phyloP scores from a whole-genome alignment of 2,888 invertebrate genomes.

The Elysia crispata region DNA sequence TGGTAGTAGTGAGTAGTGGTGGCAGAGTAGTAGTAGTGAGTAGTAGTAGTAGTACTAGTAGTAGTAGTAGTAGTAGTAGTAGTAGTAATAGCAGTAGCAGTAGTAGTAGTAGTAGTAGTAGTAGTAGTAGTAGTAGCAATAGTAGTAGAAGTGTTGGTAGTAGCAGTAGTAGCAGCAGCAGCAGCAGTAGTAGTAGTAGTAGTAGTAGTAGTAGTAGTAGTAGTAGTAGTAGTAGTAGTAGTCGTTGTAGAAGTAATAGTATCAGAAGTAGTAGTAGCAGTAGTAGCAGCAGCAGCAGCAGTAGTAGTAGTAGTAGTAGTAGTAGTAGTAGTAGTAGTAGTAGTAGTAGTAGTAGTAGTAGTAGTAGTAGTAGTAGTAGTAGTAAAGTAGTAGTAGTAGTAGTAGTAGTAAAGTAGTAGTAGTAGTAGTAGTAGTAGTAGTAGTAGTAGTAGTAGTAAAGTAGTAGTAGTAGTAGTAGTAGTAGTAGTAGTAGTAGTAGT shows the following conservation, averaged over 20 bases:
- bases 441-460: neutral
- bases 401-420: neutral
- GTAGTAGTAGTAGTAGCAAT: neutral
- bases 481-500: too few species aligned
- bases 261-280: neutral
- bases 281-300: neutral
- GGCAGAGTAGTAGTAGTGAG: too few species aligned
- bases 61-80: too few species aligned
- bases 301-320: neutral
- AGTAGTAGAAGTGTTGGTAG: neutral
- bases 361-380: neutral
- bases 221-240: conserved; percentile 18
- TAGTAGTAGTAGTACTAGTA: neutral
- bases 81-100: too few species aligned
- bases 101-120: neutral
- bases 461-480: neutral
- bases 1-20: too few species aligned
- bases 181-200: neutral
- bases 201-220: neutral
- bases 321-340: neutral
- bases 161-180: neutral
- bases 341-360: neutral
- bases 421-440: neutral
- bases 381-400: neutral
- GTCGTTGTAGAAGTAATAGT: neutral